Base-by-base conservation (phyloP, 2,797 vertebrate species). In the Acanthurus tractus region DNA sequence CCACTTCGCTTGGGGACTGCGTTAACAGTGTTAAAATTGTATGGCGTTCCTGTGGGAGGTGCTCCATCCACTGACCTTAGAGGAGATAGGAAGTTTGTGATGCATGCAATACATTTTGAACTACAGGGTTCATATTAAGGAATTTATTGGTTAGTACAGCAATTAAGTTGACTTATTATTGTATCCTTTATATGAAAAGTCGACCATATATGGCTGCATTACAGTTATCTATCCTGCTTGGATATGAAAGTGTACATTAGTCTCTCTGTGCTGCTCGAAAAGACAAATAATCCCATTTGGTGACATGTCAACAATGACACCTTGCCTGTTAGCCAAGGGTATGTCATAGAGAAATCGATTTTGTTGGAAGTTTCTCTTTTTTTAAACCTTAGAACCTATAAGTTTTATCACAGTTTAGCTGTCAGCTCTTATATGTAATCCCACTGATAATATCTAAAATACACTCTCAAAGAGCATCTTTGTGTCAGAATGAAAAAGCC, bases 11-110 rank as follows among this genome's bases (percentile, higher is more conserved):
- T 64, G 67, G 69, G 61, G 79, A 88, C 83, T 77, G 54, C 54
- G 36, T 75, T 86, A 85, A 74, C 61, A 52, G 67, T 76, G 77
- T 88, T 87, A 89, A 86, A 93, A 87, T 81, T 84, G 70, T 59
- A 76, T 85, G 86, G 18, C 17, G 13, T 77, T 88, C 79, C 23
- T 48, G 34, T 67, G 81, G 79, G 79, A 84, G 52, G 58, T 73
- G 70, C 58, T 75, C 73, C 22, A 69, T 84, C 74, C n/a, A 10
- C 56, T 59, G 87, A 86, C 81, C 75, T 91, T 46, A 64, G 45
- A 34, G 48, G 22, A 82, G 61, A 86, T 53, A 56, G 23, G 70
- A 70, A 77, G 54, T 85, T 79, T 83, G 36, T 72, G 63, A 84
- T 64, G 70, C 77, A 68, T 74, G 62, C 18, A 11, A 71, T 74